Conservation (phyloP, 2,113 vertebrate species). For the Aegithalos caudatus region DNA sequence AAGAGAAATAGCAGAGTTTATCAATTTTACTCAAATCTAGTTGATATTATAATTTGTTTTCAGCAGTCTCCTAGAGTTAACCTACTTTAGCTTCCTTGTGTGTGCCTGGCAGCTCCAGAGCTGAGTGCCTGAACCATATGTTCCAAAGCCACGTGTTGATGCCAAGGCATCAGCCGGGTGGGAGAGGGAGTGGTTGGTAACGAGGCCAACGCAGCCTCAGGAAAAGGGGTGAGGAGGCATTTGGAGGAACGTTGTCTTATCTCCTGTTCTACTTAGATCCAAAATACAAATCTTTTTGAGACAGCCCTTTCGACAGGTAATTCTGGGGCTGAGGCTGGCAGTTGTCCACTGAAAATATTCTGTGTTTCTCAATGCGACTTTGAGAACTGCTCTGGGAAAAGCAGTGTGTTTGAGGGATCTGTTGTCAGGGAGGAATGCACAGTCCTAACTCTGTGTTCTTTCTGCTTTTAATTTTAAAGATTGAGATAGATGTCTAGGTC, state of each 20-base stretch:
- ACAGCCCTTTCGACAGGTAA: background rate
- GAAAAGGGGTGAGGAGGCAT: background rate
- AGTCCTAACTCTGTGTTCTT: background rate
- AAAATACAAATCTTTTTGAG: background rate
- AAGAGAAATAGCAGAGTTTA: background rate
- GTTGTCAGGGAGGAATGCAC: background rate
- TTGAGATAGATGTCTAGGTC: background rate
- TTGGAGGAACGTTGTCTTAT: background rate
- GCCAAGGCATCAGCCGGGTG: background rate
- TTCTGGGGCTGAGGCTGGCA: background rate
- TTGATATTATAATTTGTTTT: background rate
- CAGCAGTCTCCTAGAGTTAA: background rate
- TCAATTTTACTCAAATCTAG: background rate
- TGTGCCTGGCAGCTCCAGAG: background rate
- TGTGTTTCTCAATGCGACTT: background rate
- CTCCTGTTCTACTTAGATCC: background rate
- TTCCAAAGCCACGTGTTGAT: rapidly evolving
- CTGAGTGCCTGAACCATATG: background rate
- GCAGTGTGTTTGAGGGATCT: background rate
- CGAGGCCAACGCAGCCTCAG: rapidly evolving
- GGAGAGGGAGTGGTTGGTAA: background rate
- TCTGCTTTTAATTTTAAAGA: background rate
- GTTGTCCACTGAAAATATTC: background rate
- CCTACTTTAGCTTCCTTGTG: background rate
- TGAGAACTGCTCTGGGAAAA: background rate